phyloP scores from a whole-genome alignment of 1,140 invertebrate species.

The Caerostris extrusa region DNA sequence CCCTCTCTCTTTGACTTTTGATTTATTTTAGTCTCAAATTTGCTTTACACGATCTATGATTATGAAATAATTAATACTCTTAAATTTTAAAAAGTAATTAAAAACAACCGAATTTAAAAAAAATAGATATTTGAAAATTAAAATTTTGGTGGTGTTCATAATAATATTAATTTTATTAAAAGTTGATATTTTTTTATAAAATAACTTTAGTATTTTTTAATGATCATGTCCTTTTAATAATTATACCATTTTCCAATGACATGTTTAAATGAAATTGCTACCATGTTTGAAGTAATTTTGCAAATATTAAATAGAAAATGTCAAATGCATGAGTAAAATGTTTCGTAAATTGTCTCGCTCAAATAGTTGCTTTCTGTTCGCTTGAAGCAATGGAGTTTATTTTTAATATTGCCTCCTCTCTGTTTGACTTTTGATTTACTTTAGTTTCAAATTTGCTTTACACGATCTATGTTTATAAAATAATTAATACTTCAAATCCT shows the following conservation, averaged over 20 bases:
- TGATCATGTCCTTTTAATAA: too few relatives aligned
- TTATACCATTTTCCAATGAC: too few relatives aligned
- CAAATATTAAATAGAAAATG: constrained; percentile 35
- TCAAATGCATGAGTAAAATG: constrained; percentile 4
- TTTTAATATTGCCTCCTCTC: background rate
- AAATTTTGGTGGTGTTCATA: too few relatives aligned
- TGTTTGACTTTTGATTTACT: background rate
- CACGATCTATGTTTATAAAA: background rate
- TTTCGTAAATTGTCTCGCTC: constrained; percentile 1
- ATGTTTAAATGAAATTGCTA: too few relatives aligned
- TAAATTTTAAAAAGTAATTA: too few relatives aligned
- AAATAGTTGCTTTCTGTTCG: constrained; percentile 7
- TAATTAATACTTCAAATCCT: background rate
- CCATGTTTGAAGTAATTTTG: background rate
- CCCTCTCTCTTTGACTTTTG: background rate
- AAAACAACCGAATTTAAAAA: too few relatives aligned
- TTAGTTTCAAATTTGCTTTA: background rate
- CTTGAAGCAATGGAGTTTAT: background rate
- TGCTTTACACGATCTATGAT: background rate
- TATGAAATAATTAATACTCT: background rate
- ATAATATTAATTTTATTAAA: too few relatives aligned
- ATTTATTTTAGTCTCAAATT: background rate
- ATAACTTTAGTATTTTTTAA: too few relatives aligned
- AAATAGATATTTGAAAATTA: too few relatives aligned
- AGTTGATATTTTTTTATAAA: too few relatives aligned